Percentiles rank a stretch among this genome's conserved stretches.
phyloP scores from a whole-genome alignment of 2,113 vertebrate species.

The Manacus vitellinus region DNA sequence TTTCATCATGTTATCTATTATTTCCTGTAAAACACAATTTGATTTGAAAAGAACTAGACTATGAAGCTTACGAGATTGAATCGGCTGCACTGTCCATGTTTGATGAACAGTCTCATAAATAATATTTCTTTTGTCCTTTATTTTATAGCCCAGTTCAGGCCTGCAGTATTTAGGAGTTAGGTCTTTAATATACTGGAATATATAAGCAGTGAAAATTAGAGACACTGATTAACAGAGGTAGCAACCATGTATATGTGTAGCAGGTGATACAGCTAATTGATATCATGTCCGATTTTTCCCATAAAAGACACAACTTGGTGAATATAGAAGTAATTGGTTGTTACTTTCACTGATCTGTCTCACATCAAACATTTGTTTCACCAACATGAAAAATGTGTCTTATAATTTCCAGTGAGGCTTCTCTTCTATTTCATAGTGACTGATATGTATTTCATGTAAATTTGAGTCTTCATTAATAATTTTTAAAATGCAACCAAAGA shows the following conservation, averaged over 20 bases:
- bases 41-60: slow-evolving; percentile 68
- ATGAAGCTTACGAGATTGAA: slow-evolving; percentile 45
- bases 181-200: slow-evolving; percentile 39
- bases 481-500: background rate
- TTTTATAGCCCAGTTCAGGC: slow-evolving; percentile 24
- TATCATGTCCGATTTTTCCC: slow-evolving; percentile 47
- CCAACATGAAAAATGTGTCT: slow-evolving; percentile 46
- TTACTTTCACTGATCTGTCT: slow-evolving; percentile 52
- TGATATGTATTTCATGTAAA: background rate
- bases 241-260: background rate
- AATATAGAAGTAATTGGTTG: slow-evolving; percentile 36
- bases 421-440: slow-evolving; percentile 18
- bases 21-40: slow-evolving; percentile 61
- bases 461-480: background rate
- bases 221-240: slow-evolving; percentile 26
- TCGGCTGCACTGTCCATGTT: slow-evolving; percentile 41
- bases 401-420: slow-evolving; percentile 42
- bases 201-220: slow-evolving; percentile 41
- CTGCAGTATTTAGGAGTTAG: slow-evolving; percentile 47
- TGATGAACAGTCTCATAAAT: slow-evolving; percentile 62
- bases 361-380: background rate
- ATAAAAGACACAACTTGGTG: slow-evolving; percentile 33
- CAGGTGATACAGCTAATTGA: slow-evolving; percentile 28
- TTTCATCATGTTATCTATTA: slow-evolving; percentile 28
- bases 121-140: slow-evolving; percentile 55